Evolutionary conservation across 2,797 vertebrate genomes (phyloP).

Genomic region (Cyprinella venusta): DNA sequence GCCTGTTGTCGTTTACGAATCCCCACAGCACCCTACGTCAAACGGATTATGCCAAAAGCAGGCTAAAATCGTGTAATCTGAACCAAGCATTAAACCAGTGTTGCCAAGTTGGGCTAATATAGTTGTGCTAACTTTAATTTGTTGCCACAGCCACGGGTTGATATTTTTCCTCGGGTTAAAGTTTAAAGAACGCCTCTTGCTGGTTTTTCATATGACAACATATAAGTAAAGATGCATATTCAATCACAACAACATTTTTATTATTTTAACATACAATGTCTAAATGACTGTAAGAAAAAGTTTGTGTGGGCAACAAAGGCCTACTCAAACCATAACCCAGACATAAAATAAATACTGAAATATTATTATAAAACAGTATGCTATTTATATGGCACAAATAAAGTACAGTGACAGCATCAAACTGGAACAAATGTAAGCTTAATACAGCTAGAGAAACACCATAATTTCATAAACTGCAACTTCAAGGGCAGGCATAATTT

Average conservation of each 20-base stretch:
- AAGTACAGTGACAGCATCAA: neutral
- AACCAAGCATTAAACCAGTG: neutral
- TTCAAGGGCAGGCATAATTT: constrained; percentile 36
- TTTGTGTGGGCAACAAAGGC: neutral
- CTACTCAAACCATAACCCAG: neutral
- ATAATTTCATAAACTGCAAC: constrained; percentile 2
- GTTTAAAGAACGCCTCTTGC: no score
- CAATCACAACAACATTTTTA: neutral
- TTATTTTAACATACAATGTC: no score
- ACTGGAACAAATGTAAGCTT: neutral
- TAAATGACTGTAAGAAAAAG: neutral
- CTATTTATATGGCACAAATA: neutral
- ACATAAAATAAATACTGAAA: neutral
- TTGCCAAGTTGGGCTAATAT: neutral
- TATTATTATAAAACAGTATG: neutral
- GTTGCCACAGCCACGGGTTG: no score
- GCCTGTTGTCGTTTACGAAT: no score
- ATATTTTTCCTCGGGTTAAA: neutral
- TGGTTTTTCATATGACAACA: neutral
- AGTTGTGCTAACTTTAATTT: neutral
- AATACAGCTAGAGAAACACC: neutral
- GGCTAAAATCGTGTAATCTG: no score
- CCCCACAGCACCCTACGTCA: no score
- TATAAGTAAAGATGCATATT: neutral
- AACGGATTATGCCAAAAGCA: no score